Conservation (phyloP, 2,113 vertebrate genomes). For the Aegithalos caudatus region DNA sequence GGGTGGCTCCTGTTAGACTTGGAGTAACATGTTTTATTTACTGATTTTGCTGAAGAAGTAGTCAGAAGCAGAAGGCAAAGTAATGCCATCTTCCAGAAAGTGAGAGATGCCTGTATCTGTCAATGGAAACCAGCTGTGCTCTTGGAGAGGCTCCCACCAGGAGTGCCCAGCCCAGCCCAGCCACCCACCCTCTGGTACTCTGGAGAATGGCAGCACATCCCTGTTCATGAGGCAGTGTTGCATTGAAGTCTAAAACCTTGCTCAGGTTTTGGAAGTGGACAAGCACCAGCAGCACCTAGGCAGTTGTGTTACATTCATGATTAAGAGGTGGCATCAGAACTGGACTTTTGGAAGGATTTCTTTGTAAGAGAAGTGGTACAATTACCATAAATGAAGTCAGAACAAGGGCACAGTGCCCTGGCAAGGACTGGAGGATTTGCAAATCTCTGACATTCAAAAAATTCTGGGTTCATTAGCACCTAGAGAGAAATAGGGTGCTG, state of each 20-base stretch:
- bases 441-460: not conserved
- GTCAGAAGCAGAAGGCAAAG: not conserved
- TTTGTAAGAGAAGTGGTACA: not conserved
- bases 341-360: not conserved
- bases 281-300: not conserved
- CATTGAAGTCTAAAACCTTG: not conserved
- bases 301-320: not conserved
- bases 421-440: not conserved
- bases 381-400: not conserved
- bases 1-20: not conserved
- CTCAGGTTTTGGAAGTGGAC: not conserved
- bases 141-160: not conserved
- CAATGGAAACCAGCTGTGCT: not conserved
- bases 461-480: accelerated
- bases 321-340: not conserved
- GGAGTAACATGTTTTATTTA: not conserved
- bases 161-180: not conserved
- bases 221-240: accelerated
- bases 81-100: not conserved
- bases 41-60: not conserved
- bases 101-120: not conserved
- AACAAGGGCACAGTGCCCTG: not conserved
- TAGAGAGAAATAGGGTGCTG: not conserved
- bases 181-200: accelerated
- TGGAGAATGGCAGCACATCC: not conserved